Conservation (phyloP, 2,113 vertebrate species). For the Elephantulus edwardii region DNA sequence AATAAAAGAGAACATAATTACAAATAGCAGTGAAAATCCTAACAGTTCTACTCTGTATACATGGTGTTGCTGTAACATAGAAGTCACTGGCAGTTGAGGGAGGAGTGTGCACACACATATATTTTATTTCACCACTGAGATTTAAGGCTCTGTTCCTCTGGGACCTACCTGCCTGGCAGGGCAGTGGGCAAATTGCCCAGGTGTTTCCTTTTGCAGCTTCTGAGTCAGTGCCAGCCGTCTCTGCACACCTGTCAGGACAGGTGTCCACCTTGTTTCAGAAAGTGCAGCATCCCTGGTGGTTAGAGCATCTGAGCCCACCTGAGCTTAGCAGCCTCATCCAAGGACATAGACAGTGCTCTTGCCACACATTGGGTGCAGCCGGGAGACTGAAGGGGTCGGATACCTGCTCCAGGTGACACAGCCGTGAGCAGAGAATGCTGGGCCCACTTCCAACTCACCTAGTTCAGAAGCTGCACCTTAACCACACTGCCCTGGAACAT, state of each 20-base stretch:
- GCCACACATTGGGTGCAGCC: neutral
- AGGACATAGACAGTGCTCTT: neutral
- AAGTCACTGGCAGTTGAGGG: too few relatives aligned
- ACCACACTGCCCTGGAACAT: neutral
- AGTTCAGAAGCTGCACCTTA: neutral
- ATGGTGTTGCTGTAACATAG: too few relatives aligned
- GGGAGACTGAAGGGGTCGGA: neutral
- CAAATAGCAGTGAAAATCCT: neutral
- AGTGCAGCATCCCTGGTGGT: neutral
- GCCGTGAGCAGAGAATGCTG: neutral
- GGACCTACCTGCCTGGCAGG: neutral
- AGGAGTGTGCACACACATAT: neutral
- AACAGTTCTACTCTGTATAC: too few relatives aligned
- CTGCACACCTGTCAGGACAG: neutral
- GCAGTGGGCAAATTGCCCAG: neutral
- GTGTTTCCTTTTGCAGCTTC: neutral
- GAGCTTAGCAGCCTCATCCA: neutral
- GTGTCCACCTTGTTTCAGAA: neutral
- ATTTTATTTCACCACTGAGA: neutral
- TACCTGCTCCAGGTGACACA: neutral
- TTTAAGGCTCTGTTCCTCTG: neutral
- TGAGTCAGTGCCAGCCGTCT: neutral
- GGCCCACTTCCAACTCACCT: neutral
- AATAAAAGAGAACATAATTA: neutral
- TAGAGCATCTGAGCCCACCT: neutral